Evolutionary conservation across 2,113 vertebrate genomes (phyloP), one percentile per base, ranked within the genome.

Genomic region (Dendrocopos noguchii): DNA sequence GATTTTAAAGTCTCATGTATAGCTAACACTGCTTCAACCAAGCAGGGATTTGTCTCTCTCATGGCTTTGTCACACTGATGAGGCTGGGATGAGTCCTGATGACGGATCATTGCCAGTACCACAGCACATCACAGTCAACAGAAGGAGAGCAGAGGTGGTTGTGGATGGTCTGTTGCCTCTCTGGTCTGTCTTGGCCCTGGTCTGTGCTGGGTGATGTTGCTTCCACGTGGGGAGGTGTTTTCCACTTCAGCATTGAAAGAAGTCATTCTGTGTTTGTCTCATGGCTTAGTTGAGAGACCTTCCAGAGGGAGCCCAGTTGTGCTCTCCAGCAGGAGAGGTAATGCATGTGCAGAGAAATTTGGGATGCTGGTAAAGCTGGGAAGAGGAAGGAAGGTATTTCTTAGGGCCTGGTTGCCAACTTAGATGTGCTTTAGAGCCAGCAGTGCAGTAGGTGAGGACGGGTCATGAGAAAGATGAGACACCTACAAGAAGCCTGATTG

Each of bases 271-370:
- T 57, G 36, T 44, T 25, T 52, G 42, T 63, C 27, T 59, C 65
- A 60, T 46, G 63, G 42, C 27, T 28, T 44, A n/a, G 18, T 4
- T 36, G 33, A 56, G 60, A 46, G 55, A 55, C 33, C 7, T 18
- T 63, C 34, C 28, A 31, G 8, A 27, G 18, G 66, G 13, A 36
- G 34, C 33, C 29, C 25, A 24, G 22, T 33, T 44, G 4, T 29
- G 7, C 8, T 22, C 47, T 67, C 6, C 29, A 64, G 42, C 47
- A 15, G 52, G 52, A 52, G 57, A 28, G 50, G 28, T 21, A 5
- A 56, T 36, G 13, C 5, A 1, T 24, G 20, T 13, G 55, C 1
- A 2, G n/a, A 10, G 9, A 29, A 52, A 3, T 44, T 7, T 44
- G 46, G 17, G 59, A 12, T 22, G 68, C 68, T 70, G 36, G 68